Evolutionary conservation across 2,888 invertebrate species (phyloP).

Genomic region (Drosophila anomelani): DNA sequence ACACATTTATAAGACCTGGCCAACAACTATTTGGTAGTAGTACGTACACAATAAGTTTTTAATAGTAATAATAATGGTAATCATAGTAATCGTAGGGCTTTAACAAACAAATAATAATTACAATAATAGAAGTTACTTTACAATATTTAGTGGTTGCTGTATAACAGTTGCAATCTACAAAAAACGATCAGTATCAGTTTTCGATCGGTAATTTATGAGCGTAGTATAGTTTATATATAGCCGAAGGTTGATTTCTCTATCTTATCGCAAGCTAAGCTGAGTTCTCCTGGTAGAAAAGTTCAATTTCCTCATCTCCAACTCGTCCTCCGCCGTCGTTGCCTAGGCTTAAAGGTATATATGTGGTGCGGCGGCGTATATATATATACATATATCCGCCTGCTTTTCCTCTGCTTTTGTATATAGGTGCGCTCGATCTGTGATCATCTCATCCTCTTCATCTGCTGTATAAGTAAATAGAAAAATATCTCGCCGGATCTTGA

Average conservation of each 20-base stretch:
- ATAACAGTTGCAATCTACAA: slow-evolving; percentile 65
- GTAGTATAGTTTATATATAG: slow-evolving; percentile 53
- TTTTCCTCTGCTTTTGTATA: slow-evolving; percentile 22
- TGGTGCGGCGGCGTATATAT: slow-evolving; percentile 10
- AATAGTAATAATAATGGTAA: slow-evolving; percentile 49
- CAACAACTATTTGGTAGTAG: slow-evolving; percentile 52
- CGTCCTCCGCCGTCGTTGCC: slow-evolving; percentile 19
- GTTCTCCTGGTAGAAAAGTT: slow-evolving; percentile 48
- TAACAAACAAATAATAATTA: slow-evolving; percentile 69
- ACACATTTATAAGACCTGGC: slow-evolving; percentile 67
- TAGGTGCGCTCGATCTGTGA: slow-evolving; percentile 39
- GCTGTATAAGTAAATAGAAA: slow-evolving; percentile 54
- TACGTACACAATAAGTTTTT: slow-evolving; percentile 45
- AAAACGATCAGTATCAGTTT: slow-evolving; percentile 54
- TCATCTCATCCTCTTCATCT: slow-evolving; percentile 30
- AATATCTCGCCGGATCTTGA: slow-evolving; percentile 47
- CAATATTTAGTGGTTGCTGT: slow-evolving; percentile 52
- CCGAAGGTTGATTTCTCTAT: slow-evolving; percentile 43
- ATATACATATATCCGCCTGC: slow-evolving; percentile 25
- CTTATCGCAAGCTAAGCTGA: slow-evolving; percentile 76
- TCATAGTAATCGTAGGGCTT: slow-evolving; percentile 61
- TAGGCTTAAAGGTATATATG: slow-evolving; percentile 34
- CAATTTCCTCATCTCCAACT: slow-evolving; percentile 6
- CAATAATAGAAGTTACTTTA: slow-evolving; percentile 43
- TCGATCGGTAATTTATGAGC: slow-evolving; percentile 50